phyloP scores from a whole-genome alignment of 1,140 invertebrate genomes.

The Dreissena rostriformis region DNA sequence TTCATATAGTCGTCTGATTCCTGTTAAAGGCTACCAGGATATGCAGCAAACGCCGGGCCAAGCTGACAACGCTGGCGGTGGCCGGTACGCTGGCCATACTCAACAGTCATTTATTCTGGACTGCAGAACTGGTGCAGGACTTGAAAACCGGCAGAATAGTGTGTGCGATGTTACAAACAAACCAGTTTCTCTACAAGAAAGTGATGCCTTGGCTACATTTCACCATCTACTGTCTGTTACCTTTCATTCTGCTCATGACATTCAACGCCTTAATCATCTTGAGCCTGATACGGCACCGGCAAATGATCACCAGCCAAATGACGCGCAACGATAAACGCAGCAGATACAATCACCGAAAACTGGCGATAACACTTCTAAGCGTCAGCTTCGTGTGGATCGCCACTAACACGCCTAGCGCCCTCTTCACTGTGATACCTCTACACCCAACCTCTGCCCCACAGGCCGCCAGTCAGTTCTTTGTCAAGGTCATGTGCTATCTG shows the following conservation, averaged over 20 bases:
- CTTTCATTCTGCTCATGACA: constrained; percentile 71
- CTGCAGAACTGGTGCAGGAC: constrained; percentile 65
- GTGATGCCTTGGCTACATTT: constrained; percentile 78
- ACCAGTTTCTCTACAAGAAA: constrained; percentile 29
- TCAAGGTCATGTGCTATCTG: constrained; percentile 72
- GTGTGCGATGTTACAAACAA: constrained; percentile 36
- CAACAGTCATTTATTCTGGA: constrained; percentile 76
- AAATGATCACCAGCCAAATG: constrained; percentile 63
- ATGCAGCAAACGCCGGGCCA: constrained; percentile 73
- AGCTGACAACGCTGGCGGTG: constrained; percentile 66
- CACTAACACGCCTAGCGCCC: constrained; percentile 76
- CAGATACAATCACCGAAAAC: constrained; percentile 64
- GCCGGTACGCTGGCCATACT: constrained; percentile 60
- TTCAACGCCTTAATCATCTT: constrained; percentile 76
- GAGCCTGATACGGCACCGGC: constrained; percentile 64
- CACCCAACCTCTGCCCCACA: constrained; percentile 56
- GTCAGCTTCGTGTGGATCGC: constrained; percentile 78
- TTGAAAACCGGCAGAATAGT: background rate
- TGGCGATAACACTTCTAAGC: constrained; percentile 77
- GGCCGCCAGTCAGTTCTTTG: constrained; percentile 44
- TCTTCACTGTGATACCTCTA: constrained; percentile 68
- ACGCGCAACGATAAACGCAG: constrained; percentile 64
- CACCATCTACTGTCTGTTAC: constrained; percentile 76
- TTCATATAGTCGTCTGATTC: constrained; percentile 78
- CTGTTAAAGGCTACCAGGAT: constrained; percentile 76